These are phyloP conservation scores for Oryzaephilus surinamensis DNA, from an alignment of 1,140 invertebrate genomes.

Conservation along the genomic window DNA sequence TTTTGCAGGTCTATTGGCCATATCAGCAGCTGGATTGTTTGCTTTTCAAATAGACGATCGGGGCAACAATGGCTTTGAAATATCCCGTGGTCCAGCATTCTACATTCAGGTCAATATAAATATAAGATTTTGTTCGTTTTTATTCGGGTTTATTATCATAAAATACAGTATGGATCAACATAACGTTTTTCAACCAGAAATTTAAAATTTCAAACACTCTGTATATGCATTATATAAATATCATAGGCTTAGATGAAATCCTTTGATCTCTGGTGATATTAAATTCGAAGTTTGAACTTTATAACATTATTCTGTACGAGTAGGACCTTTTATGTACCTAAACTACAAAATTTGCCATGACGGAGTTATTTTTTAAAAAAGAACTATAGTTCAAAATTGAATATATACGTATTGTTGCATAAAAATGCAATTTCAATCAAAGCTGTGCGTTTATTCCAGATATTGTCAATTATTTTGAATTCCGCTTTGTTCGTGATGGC, in stretches of 20 bases:
- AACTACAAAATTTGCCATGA: background rate
- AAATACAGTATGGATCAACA: too few relatives aligned
- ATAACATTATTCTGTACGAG: too few relatives aligned
- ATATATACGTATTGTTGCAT: background rate
- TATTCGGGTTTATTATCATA: too few relatives aligned
- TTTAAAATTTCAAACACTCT: too few relatives aligned
- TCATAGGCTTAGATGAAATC: background rate
- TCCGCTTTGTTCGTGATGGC: slow-evolving; percentile 62
- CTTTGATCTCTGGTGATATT: too few relatives aligned
- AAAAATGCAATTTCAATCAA: slow-evolving; percentile 5
- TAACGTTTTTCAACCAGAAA: too few relatives aligned
- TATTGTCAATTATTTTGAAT: slow-evolving; percentile 63
- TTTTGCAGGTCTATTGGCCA: slow-evolving; percentile 61
- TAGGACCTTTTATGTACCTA: too few relatives aligned
- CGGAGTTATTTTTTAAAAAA: too few relatives aligned
- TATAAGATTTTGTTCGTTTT: too few relatives aligned
- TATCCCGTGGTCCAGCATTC: slow-evolving; percentile 68
- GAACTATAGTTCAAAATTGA: background rate
- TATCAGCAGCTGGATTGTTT: slow-evolving; percentile 66
- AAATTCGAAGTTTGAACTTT: too few relatives aligned
- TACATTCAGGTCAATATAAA: slow-evolving; percentile 77
- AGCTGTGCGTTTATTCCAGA: slow-evolving; percentile 54
- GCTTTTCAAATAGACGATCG: slow-evolving; percentile 70
- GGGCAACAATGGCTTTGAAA: slow-evolving; percentile 55
- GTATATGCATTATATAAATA: background rate